Evolutionary conservation across 2,113 vertebrate species (phyloP).

Genomic region (Geococcyx californianus): DNA sequence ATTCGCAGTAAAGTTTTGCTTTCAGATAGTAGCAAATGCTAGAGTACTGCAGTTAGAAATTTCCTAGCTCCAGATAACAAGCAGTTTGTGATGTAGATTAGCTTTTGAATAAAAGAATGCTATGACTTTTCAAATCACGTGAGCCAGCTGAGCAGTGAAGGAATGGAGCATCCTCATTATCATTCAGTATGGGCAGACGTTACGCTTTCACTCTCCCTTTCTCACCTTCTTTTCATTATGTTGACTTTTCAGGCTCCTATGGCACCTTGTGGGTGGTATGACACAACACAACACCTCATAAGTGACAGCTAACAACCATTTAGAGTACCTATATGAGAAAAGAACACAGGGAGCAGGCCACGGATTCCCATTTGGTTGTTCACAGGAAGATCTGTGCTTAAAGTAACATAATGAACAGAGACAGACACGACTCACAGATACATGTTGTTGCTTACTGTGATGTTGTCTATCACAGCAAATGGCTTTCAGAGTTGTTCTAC

Average conservation of each 20-base stretch:
- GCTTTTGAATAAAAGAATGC: neutral
- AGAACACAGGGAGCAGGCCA: neutral
- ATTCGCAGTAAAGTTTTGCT: neutral
- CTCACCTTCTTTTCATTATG: neutral
- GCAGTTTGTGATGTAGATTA: neutral
- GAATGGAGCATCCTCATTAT: neutral
- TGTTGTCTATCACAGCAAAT: neutral
- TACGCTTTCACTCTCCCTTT: neutral
- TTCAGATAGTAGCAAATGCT: rapidly evolving
- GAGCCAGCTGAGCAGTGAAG: neutral
- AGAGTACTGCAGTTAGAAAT: neutral
- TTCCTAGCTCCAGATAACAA: neutral
- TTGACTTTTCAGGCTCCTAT: neutral
- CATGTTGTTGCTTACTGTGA: neutral
- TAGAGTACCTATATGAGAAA: neutral
- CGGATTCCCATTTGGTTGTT: neutral
- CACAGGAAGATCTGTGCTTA: neutral
- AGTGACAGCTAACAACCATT: neutral
- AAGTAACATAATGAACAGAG: neutral
- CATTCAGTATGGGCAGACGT: neutral
- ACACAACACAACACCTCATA: neutral
- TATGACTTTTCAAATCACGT: neutral
- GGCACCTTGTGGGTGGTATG: neutral
- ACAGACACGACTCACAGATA: neutral
- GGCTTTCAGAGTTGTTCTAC: neutral